Conservation (phyloP, 2,888 invertebrate genomes). For the Tuberolachnus salignus region DNA sequence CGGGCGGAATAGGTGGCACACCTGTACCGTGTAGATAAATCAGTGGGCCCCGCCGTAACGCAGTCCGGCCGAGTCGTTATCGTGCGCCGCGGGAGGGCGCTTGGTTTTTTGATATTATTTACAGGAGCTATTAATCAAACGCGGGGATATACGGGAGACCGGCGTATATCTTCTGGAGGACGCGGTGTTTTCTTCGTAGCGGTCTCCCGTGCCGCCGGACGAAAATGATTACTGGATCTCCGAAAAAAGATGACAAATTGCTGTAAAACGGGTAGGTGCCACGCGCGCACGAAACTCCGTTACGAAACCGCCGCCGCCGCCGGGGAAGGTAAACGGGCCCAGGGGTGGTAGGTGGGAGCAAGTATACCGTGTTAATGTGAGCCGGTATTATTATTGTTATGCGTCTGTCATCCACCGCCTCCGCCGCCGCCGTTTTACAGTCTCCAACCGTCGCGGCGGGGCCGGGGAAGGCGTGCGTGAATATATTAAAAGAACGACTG, state of each 20-base stretch:
- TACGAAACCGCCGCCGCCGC: not conserved
- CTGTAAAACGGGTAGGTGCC: not conserved
- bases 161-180: slow-evolving; percentile 36
- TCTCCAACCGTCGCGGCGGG: no score
- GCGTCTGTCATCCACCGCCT: not conserved
- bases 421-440: not conserved
- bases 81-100: slow-evolving; percentile 35
- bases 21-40: slow-evolving; percentile 39
- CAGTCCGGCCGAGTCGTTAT: not conserved
- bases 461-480: no score
- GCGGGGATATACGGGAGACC: not conserved
- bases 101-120: slow-evolving; percentile 39
- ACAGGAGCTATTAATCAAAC: slow-evolving; percentile 53
- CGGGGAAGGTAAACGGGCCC: not conserved
- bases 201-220: slow-evolving; percentile 19
- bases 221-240: slow-evolving; percentile 44
- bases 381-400: slow-evolving; percentile 15
- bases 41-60: slow-evolving; percentile 33
- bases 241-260: slow-evolving; percentile 38
- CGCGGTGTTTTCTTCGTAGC: slow-evolving; percentile 32
- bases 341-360: no score
- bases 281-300: not conserved
- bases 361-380: slow-evolving; percentile 40
- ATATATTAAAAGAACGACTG: no score
- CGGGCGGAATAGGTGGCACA: slow-evolving; percentile 15